Conservation (phyloP, 2,888 invertebrate species). For the Melipona beecheii region DNA sequence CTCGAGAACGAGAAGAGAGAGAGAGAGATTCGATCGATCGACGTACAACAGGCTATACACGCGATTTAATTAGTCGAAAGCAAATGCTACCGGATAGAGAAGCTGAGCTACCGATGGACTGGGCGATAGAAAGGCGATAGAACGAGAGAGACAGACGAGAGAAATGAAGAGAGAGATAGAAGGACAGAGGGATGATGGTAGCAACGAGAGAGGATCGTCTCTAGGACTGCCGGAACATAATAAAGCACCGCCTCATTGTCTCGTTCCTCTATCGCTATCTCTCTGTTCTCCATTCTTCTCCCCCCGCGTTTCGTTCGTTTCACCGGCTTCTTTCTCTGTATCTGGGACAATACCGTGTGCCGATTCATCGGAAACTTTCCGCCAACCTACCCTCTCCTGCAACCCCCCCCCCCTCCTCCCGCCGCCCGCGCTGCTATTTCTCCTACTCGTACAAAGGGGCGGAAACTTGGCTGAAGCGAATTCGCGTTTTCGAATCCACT, state of each 20-base stretch:
- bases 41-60: constrained; percentile 44
- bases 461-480: constrained; percentile 49
- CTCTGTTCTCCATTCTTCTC: constrained; percentile 15
- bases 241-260: constrained; percentile 66
- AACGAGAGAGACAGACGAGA: not conserved
- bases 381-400: constrained; percentile 1
- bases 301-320: constrained; percentile 38
- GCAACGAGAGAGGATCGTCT: constrained; percentile 38
- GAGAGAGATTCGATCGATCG: constrained; percentile 55
- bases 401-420: not conserved
- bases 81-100: constrained; percentile 51
- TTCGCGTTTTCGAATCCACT: constrained; percentile 55
- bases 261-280: constrained; percentile 40
- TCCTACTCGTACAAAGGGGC: constrained; percentile 38
- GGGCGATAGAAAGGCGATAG: not conserved
- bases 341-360: constrained; percentile 62
- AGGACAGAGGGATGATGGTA: not conserved
- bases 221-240: constrained; percentile 60
- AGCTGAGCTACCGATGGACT: not conserved
- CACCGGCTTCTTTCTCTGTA: constrained; percentile 38
- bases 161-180: not conserved
- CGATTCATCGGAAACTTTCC: constrained; percentile 64
- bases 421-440: constrained; percentile 5
- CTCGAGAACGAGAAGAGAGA: constrained; percentile 5
- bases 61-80: constrained; percentile 63